A percentile compares a stretch with the other conserved stretches of the same genome.
Evolutionary conservation across 2,113 vertebrate genomes (phyloP).

Genomic region (Xenopus borealis): DNA sequence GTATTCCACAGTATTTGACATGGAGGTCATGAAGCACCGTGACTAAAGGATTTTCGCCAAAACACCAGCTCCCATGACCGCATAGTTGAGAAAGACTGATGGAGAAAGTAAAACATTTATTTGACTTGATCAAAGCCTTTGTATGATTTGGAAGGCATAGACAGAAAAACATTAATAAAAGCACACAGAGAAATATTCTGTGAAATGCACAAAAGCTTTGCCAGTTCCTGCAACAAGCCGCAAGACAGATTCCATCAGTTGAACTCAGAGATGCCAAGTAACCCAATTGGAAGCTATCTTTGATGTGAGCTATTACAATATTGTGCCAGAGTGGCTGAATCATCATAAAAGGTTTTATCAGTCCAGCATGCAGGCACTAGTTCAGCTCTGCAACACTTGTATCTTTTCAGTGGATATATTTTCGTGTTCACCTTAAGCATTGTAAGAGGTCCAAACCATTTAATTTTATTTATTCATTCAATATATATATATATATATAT

Average conservation of each 20-base stretch:
- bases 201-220: conserved; percentile 1
- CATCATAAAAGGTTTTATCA: conserved; percentile 7
- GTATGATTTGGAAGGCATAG: conserved; percentile 28
- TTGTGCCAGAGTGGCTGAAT: conserved; percentile 22
- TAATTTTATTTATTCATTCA: too few relatives aligned
- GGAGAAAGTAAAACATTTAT: conserved; percentile 20
- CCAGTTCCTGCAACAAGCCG: conserved; percentile 1
- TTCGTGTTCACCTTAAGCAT: background rate
- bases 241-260: conserved; percentile 9
- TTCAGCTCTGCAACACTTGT: background rate
- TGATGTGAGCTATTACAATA: conserved; percentile 17
- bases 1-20: background rate
- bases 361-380: background rate
- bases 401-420: background rate
- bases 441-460: background rate
- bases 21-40: conserved; percentile 5
- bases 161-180: conserved; percentile 5
- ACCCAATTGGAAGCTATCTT: conserved; percentile 38
- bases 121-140: conserved; percentile 32
- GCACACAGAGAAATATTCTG: conserved; percentile 15
- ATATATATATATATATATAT: too few relatives aligned
- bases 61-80: conserved; percentile 17
- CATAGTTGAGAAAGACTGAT: conserved; percentile 11
- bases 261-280: conserved; percentile 29
- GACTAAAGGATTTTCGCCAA: conserved; percentile 9